A percentile compares a stretch with the other conserved stretches of the same genome.
These are phyloP conservation scores for Hystrix brachyura DNA, from an alignment of 2,113 vertebrate species.

Conservation along the genomic window DNA sequence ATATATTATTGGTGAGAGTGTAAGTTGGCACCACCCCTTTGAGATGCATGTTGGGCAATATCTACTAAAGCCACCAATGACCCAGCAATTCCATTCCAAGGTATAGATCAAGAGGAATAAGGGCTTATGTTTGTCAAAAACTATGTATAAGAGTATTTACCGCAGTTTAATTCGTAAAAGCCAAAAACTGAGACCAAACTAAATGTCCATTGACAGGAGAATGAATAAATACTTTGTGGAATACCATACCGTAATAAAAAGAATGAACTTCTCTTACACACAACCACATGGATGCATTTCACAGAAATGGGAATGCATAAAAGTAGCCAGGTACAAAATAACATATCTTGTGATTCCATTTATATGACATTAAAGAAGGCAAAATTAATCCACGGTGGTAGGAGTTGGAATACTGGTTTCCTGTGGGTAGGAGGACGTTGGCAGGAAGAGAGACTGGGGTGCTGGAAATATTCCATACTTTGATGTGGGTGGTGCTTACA, in stretches of 20 bases:
- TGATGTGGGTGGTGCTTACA: slow-evolving; percentile 29
- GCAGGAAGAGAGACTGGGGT: neutral
- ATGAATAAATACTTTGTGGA: neutral
- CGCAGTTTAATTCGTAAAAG: slow-evolving; percentile 37
- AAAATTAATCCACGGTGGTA: neutral
- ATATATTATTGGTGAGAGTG: neutral
- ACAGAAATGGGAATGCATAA: slow-evolving; percentile 17
- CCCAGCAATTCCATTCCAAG: slow-evolving; percentile 3
- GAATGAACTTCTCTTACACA: neutral
- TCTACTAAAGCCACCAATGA: neutral
- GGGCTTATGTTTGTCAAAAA: slow-evolving; percentile 9
- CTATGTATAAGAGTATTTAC: slow-evolving; percentile 21
- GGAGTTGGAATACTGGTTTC: neutral
- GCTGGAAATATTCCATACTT: neutral
- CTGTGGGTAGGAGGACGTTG: neutral
- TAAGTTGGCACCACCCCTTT: neutral
- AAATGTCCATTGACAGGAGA: neutral
- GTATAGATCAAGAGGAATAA: slow-evolving; percentile 21
- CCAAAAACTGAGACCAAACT: neutral
- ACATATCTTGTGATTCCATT: slow-evolving; percentile 23
- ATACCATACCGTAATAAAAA: neutral
- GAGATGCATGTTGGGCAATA: neutral
- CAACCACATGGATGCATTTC: neutral
- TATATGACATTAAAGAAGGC: neutral
- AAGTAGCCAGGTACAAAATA: slow-evolving; percentile 44